These are phyloP conservation scores for Baryphthengus martii DNA, from an alignment of 2,113 vertebrate genomes.

Conservation along the genomic window DNA sequence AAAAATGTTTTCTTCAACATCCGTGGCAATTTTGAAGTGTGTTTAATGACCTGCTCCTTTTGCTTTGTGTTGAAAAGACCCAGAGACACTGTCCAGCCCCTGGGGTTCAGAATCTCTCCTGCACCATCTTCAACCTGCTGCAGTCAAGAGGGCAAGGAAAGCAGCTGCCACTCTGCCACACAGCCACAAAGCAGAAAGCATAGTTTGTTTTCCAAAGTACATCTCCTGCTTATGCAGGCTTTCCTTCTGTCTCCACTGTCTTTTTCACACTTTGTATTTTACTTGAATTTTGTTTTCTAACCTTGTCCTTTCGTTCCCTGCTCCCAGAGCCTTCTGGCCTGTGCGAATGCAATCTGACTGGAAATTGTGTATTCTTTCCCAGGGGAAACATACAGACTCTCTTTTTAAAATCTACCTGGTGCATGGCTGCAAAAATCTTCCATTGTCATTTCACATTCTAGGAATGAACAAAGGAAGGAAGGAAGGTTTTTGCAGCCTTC, in stretches of 20 bases:
- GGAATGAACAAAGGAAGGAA: not conserved
- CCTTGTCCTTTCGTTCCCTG: not conserved
- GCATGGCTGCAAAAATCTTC: not conserved
- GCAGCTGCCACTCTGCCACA: not conserved
- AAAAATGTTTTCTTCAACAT: not conserved
- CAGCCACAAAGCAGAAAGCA: not conserved
- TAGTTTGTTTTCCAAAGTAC: not conserved
- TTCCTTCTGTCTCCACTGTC: not conserved
- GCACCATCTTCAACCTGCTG: not conserved
- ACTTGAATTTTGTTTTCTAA: not conserved
- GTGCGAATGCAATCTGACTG: not conserved
- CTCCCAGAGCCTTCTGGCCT: not conserved
- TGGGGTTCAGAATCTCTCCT: not conserved
- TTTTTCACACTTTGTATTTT: not conserved
- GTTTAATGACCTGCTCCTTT: not conserved
- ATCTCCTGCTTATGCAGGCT: not conserved
- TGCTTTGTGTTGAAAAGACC: not conserved
- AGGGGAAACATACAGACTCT: not conserved
- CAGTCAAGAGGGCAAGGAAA: not conserved
- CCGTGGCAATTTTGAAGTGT: accelerated
- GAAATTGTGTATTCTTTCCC: not conserved
- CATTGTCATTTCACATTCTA: not conserved
- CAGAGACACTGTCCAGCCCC: not conserved
- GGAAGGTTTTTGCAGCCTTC: not conserved
- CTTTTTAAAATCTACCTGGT: not conserved